Conservation (phyloP, 2,888 invertebrate genomes). For the Mechanitis mazaeus region DNA sequence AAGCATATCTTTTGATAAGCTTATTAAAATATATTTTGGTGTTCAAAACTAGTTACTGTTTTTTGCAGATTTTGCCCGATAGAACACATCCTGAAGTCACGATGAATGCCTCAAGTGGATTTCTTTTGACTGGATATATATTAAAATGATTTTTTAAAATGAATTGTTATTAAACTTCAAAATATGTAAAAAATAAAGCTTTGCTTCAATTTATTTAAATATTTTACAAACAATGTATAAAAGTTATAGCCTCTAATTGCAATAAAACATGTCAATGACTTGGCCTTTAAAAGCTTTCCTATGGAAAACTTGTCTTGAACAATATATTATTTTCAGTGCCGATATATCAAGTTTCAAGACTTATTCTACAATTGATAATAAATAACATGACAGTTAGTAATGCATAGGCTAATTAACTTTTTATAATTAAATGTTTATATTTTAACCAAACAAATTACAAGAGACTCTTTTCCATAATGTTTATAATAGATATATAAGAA, state of each 20-base stretch:
- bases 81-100: constrained; percentile 96
- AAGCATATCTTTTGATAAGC: background rate
- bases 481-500: too few relatives aligned
- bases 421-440: too few relatives aligned
- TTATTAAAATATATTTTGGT: background rate
- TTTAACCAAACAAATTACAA: too few relatives aligned
- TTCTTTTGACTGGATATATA: constrained; percentile 85
- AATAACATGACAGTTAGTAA: too few relatives aligned
- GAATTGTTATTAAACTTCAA: constrained; percentile 12
- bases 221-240: constrained; percentile 22
- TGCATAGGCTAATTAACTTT: too few relatives aligned
- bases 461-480: too few relatives aligned
- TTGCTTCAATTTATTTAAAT: constrained; percentile 23
- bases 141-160: constrained; percentile 47
- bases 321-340: too few relatives aligned
- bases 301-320: constrained; percentile 6
- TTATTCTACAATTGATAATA: too few relatives aligned
- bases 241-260: constrained; percentile 13
- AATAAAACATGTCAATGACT: constrained; percentile 14
- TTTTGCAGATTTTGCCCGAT: constrained; percentile 79
- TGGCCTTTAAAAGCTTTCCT: constrained; percentile 15
- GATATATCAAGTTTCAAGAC: background rate
- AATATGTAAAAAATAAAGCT: constrained; percentile 19
- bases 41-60: constrained; percentile 11
- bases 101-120: constrained; percentile 94